Percentiles rank a stretch among this genome's conserved stretches.
Conservation (phyloP, 2,113 vertebrate species). For the Cranoglanis bouderius region DNA sequence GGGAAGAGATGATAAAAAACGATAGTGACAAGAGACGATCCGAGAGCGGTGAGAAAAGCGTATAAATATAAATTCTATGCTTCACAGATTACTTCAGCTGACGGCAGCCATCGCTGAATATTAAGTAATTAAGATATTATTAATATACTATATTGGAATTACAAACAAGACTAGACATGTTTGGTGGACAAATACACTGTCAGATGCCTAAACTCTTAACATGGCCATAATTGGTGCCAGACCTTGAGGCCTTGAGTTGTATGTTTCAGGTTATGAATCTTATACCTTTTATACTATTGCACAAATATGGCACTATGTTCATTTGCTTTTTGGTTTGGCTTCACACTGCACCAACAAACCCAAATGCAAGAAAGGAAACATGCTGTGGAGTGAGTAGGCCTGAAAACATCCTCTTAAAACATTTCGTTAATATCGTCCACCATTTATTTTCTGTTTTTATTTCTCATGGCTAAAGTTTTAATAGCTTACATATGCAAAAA, state of each 20-base stretch:
- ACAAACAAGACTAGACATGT: not conserved
- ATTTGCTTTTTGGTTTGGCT: not conserved
- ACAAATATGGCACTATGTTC: not conserved
- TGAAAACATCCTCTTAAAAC: not conserved
- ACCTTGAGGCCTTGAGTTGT: not conserved
- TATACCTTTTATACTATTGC: not conserved
- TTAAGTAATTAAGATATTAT: not conserved
- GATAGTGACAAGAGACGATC: not conserved
- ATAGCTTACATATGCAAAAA: not conserved
- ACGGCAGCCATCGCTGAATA: not conserved
- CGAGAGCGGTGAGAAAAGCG: not conserved
- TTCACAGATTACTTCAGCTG: not conserved
- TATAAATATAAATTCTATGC: not conserved
- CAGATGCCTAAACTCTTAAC: not conserved
- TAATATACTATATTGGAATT: not conserved
- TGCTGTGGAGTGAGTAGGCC: not conserved
- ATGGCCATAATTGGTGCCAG: not conserved
- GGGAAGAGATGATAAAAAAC: constrained; percentile 2
- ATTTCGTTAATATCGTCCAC: not conserved
- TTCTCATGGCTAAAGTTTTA: not conserved
- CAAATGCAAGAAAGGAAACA: too few relatives aligned
- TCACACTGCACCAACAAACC: not conserved
- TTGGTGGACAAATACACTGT: not conserved
- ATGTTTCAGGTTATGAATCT: not conserved
- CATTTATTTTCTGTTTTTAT: not conserved